These are phyloP conservation scores for Ethmia dodecea DNA, from an alignment of 2,888 invertebrate species.

Conservation along the genomic window DNA sequence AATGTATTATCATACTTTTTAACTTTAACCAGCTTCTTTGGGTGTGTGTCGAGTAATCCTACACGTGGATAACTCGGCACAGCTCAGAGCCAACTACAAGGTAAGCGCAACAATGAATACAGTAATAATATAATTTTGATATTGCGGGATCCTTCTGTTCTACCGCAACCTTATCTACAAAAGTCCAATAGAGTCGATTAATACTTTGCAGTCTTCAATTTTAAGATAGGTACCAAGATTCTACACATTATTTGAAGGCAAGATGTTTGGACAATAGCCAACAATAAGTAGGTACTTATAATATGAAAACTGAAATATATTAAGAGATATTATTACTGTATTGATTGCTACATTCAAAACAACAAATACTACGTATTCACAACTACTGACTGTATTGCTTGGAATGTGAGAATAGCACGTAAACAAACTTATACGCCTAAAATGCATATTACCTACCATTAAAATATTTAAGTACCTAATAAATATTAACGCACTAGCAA, in stretches of 20 bases:
- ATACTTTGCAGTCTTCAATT: slow-evolving; percentile 25
- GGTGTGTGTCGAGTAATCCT: too few species aligned
- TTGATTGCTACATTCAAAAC: slow-evolving; percentile 30
- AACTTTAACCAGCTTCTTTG: too few species aligned
- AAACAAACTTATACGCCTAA: too few species aligned
- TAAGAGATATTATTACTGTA: slow-evolving; percentile 29
- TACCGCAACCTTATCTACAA: slow-evolving; percentile 45
- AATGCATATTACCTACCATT: too few species aligned
- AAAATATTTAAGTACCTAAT: too few species aligned
- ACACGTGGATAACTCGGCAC: too few species aligned
- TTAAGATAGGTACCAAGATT: neutral
- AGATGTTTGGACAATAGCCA: too few species aligned
- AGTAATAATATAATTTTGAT: slow-evolving; percentile 39
- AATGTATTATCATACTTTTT: too few species aligned
- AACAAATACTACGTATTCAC: slow-evolving; percentile 27
- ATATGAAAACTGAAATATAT: slow-evolving; percentile 29
- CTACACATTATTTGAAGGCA: too few species aligned
- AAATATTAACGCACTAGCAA: too few species aligned
- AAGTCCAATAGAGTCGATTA: slow-evolving; percentile 26
- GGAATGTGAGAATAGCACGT: slow-evolving; percentile 36
- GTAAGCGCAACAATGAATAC: slow-evolving; percentile 35
- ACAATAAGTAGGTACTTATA: too few species aligned
- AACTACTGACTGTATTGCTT: slow-evolving; percentile 39
- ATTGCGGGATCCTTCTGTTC: slow-evolving; percentile 34
- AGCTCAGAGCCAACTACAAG: slow-evolving; percentile 8